A percentile compares a stretch with the other conserved stretches of the same genome.
Conservation (phyloP, 2,797 vertebrate species). For the Falco naumanni region DNA sequence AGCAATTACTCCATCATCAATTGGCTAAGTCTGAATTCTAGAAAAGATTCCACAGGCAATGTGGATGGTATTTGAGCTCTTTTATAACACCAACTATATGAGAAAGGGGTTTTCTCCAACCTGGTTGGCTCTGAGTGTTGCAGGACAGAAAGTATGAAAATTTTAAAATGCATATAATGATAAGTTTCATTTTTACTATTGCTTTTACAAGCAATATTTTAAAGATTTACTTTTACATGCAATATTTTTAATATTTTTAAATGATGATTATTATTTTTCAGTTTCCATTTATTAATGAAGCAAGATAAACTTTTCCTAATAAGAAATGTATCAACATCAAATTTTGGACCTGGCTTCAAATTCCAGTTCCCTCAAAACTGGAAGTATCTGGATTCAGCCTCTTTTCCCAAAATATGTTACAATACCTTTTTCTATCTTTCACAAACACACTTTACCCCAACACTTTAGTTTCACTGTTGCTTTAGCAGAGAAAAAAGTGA, state of each 20-base stretch:
- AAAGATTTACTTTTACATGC: background rate
- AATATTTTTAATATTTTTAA: background rate
- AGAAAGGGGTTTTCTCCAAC: background rate
- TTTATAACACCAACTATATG: background rate
- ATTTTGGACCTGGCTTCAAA: background rate
- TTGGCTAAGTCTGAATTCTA: background rate
- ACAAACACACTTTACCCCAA: background rate
- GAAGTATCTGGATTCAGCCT: background rate
- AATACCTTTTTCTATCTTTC: background rate
- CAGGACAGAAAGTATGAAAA: background rate
- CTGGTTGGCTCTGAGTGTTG: background rate
- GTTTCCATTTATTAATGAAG: background rate
- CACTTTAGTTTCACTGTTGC: background rate
- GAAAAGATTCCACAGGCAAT: background rate
- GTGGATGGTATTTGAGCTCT: background rate
- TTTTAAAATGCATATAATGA: background rate
- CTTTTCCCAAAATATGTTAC: background rate
- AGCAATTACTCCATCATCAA: background rate
- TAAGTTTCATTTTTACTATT: background rate
- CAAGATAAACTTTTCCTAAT: background rate
- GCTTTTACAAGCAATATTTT: background rate
- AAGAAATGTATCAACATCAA: background rate
- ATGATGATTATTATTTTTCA: background rate
- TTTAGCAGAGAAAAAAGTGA: background rate
- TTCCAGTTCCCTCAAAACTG: background rate